These are phyloP conservation scores for Smutsia gigantea DNA, from an alignment of 2,797 vertebrate species.

Conservation along the genomic window DNA sequence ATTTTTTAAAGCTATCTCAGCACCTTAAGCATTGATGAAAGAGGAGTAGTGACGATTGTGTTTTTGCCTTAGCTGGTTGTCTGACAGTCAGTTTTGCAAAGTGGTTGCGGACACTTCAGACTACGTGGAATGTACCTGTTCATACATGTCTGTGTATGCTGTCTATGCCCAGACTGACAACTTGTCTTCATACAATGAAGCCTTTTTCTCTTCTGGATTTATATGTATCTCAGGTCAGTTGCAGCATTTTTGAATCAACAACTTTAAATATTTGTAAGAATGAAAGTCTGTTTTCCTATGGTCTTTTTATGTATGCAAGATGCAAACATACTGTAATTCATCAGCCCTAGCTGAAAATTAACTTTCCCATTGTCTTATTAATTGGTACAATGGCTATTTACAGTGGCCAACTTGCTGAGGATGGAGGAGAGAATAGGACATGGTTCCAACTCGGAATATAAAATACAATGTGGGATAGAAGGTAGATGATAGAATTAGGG, in stretches of 20 bases:
- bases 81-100: slow-evolving; percentile 93
- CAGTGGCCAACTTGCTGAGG: background rate
- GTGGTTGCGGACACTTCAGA: slow-evolving; percentile 91
- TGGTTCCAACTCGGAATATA: background rate
- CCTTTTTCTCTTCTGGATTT: slow-evolving; percentile 96
- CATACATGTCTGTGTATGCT: slow-evolving; percentile 95
- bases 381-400: background rate
- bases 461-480: background rate
- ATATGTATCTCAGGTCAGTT: slow-evolving; percentile 97
- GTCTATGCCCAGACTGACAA: slow-evolving; percentile 90
- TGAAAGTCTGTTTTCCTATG: background rate
- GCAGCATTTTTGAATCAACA: slow-evolving; percentile 1
- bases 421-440: background rate
- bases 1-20: background rate
- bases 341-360: background rate
- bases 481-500: too few species aligned
- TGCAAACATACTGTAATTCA: background rate
- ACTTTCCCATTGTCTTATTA: background rate
- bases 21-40: slow-evolving; percentile 16
- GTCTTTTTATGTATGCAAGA: background rate
- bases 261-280: slow-evolving; percentile 13
- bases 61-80: slow-evolving; percentile 92
- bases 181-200: slow-evolving; percentile 94
- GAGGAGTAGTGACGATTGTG: slow-evolving; percentile 47
- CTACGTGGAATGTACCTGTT: slow-evolving; percentile 97